phyloP scores from a whole-genome alignment of 2,113 vertebrate genomes.

The Ameiurus melas region DNA sequence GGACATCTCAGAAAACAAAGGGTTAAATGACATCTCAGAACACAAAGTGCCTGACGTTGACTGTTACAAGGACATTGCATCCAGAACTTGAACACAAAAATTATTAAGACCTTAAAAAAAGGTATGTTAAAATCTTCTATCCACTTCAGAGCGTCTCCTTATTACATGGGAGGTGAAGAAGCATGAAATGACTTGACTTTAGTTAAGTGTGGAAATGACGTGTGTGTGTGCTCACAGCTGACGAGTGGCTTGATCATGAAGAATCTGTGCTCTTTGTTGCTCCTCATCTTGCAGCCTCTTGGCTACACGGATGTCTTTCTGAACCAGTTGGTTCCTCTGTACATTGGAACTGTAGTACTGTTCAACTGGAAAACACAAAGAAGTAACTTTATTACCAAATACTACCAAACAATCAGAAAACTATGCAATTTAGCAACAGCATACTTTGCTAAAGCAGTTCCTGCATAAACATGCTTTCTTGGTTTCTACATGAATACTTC shows the following conservation, averaged over 20 bases:
- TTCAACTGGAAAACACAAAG: slow-evolving; percentile 62
- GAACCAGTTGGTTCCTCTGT: slow-evolving; percentile 74
- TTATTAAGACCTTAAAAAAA: neutral
- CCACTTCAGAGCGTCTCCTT: no score
- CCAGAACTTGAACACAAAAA: neutral
- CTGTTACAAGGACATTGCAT: neutral
- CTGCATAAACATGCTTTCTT: neutral
- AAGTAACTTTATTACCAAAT: neutral
- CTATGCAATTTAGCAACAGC: neutral
- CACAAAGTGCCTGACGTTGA: neutral
- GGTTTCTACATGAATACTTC: neutral
- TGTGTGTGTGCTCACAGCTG: slow-evolving; percentile 57
- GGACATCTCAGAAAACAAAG: neutral
- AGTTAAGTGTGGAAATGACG: neutral
- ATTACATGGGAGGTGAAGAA: neutral
- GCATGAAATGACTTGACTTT: neutral
- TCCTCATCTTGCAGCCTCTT: slow-evolving; percentile 73
- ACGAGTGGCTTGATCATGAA: slow-evolving; percentile 60
- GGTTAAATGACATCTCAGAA: neutral
- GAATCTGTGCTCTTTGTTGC: slow-evolving; percentile 54
- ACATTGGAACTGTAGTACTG: slow-evolving; percentile 76
- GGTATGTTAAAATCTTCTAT: neutral
- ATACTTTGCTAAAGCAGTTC: neutral
- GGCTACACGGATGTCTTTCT: slow-evolving; percentile 72
- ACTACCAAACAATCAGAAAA: neutral